Percentiles rank a stretch among this genome's conserved stretches.
phyloP scores from a whole-genome alignment of 2,888 invertebrate species.

The Acanthosepion esculentum region DNA sequence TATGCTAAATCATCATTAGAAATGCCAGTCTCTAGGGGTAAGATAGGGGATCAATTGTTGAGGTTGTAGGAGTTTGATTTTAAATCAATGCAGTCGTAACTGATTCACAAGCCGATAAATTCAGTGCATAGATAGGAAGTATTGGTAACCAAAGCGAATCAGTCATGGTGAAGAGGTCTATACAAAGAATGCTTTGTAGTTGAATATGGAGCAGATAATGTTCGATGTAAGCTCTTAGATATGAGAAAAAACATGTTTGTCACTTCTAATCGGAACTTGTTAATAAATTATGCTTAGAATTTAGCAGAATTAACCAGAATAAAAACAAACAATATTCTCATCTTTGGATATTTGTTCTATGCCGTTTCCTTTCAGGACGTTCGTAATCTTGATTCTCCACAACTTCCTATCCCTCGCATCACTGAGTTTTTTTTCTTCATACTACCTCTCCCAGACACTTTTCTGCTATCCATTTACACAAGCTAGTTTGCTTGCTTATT shows the following conservation, averaged over 20 bases:
- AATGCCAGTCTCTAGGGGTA: not conserved
- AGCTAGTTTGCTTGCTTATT: too few relatives aligned
- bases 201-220: not conserved
- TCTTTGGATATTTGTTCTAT: too few relatives aligned
- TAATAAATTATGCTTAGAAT: not conserved
- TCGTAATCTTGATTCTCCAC: too few relatives aligned
- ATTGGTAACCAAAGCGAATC: not conserved
- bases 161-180: not conserved
- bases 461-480: too few relatives aligned
- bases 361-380: too few relatives aligned
- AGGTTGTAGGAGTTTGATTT: not conserved
- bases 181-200: not conserved
- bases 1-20: not conserved
- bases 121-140: not conserved
- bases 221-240: not conserved
- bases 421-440: too few relatives aligned
- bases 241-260: not conserved
- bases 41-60: not conserved
- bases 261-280: not conserved
- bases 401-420: too few relatives aligned
- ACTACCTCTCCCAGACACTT: too few relatives aligned
- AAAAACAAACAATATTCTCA: too few relatives aligned
- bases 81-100: not conserved
- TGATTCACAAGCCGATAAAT: not conserved
- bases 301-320: too few relatives aligned